Percentiles rank a stretch among this genome's conserved stretches.
Conservation (phyloP, 2,888 invertebrate genomes). For the Drosophila testacea region DNA sequence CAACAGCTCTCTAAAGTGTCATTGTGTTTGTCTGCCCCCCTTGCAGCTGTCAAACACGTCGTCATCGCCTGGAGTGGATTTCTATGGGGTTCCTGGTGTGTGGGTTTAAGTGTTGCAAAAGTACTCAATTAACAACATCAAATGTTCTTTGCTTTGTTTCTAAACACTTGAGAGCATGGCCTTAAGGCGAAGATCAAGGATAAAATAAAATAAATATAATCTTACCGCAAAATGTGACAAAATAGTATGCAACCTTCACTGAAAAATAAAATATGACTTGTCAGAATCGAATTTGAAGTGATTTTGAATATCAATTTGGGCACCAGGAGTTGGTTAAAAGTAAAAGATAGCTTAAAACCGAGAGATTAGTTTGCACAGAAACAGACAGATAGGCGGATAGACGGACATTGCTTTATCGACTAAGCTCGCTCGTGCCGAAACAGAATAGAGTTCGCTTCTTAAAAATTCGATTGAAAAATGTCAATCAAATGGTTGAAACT, state of each 20-base stretch:
- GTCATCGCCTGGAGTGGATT: slow-evolving; percentile 10
- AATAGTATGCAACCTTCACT: not conserved
- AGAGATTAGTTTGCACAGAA: no score
- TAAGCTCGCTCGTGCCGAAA: no score
- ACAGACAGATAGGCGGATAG: no score
- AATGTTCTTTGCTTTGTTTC: slow-evolving; percentile 63
- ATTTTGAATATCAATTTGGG: no score
- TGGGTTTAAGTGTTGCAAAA: slow-evolving; percentile 62
- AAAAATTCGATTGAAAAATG: no score
- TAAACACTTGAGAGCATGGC: slow-evolving; percentile 50
- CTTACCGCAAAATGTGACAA: not conserved
- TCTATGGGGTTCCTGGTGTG: slow-evolving; percentile 8
- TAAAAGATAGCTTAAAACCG: no score
- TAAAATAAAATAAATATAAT: slow-evolving; percentile 40
- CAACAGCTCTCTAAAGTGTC: slow-evolving; percentile 70
- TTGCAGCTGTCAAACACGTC: slow-evolving; percentile 45
- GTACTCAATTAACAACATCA: slow-evolving; percentile 80
- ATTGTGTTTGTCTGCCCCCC: slow-evolving; percentile 68
- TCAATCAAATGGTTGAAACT: no score
- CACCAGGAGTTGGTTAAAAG: no score
- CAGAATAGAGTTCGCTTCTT: no score
- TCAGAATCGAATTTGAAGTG: no score
- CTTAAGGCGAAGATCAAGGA: slow-evolving; percentile 63
- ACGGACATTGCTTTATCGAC: no score
- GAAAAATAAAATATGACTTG: no score